Evolutionary conservation across 1,140 invertebrate species (phyloP).

Genomic region (Aphelenchoides fujianensis): DNA sequence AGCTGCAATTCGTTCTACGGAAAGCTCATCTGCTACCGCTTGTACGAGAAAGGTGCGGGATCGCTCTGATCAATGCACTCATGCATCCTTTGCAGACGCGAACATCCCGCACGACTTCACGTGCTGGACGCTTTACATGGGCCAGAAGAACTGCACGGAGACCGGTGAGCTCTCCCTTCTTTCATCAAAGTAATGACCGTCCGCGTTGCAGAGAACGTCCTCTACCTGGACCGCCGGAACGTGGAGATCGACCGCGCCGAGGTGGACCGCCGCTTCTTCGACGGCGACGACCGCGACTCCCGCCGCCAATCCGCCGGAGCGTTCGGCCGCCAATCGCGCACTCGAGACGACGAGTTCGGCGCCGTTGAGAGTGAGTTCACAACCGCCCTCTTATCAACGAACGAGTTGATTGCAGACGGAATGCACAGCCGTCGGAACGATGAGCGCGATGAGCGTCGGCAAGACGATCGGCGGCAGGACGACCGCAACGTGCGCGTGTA

Average conservation of each 20-base stretch:
- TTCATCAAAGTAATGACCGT: background rate
- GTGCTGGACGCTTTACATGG: background rate
- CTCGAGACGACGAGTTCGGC: background rate
- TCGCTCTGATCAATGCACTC: constrained; percentile 2
- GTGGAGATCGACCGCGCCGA: constrained; percentile 1
- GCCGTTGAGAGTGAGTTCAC: constrained; percentile 8
- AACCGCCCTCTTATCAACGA: background rate
- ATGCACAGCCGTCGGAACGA: constrained; percentile 3
- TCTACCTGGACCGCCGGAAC: background rate
- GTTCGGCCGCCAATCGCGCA: background rate
- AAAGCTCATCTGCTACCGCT: constrained; percentile 15
- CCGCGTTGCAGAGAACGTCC: constrained; percentile 5
- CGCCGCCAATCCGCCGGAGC: no score
- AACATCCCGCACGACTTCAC: constrained; percentile 14
- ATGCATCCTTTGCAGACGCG: background rate
- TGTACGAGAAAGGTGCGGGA: constrained; percentile 7
- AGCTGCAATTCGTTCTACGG: constrained; percentile 17
- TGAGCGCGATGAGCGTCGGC: background rate
- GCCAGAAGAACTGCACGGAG: constrained; percentile 22
- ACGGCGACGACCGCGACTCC: no score
- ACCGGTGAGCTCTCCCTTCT: background rate
- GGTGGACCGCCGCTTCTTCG: background rate
- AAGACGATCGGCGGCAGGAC: background rate
- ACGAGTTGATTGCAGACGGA: background rate
- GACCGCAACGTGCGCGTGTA: background rate